phyloP scores from a whole-genome alignment of 2,797 vertebrate genomes.

The Choloepus didactylus region DNA sequence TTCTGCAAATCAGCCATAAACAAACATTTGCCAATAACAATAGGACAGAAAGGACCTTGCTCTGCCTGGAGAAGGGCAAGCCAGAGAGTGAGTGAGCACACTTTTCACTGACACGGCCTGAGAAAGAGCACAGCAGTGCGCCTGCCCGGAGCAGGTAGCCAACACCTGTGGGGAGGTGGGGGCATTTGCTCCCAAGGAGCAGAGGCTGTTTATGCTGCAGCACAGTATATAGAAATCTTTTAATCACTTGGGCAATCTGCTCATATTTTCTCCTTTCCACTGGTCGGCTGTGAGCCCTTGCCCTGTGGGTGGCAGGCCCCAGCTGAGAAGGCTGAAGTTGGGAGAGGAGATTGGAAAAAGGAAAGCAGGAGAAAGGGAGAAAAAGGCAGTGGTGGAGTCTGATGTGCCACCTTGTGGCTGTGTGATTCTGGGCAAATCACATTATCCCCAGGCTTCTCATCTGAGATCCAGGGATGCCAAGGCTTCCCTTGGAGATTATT shows the following conservation, averaged over 20 bases:
- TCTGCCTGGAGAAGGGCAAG: not conserved
- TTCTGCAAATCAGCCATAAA: no score
- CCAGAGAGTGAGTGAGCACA: fast-evolving
- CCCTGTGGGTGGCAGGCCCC: not conserved
- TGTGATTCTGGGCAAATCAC: not conserved
- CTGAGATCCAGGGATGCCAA: not conserved
- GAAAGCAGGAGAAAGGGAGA: not conserved
- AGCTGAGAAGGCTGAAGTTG: not conserved
- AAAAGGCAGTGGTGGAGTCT: no score
- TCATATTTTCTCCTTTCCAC: not conserved
- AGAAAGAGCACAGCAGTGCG: not conserved
- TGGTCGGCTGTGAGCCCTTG: not conserved
- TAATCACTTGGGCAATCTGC: not conserved
- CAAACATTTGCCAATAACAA: no score
- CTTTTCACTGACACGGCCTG: fast-evolving
- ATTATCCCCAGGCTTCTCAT: not conserved
- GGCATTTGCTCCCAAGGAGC: no score
- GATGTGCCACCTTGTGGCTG: not conserved
- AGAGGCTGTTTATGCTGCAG: not conserved
- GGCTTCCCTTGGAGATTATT: not conserved
- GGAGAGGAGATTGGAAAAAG: not conserved
- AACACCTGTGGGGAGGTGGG: not conserved
- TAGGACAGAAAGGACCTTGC: not conserved
- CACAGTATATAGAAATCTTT: not conserved
- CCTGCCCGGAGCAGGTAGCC: not conserved